phyloP scores from a whole-genome alignment of 2,888 invertebrate species.

The Eurytoma californica region DNA sequence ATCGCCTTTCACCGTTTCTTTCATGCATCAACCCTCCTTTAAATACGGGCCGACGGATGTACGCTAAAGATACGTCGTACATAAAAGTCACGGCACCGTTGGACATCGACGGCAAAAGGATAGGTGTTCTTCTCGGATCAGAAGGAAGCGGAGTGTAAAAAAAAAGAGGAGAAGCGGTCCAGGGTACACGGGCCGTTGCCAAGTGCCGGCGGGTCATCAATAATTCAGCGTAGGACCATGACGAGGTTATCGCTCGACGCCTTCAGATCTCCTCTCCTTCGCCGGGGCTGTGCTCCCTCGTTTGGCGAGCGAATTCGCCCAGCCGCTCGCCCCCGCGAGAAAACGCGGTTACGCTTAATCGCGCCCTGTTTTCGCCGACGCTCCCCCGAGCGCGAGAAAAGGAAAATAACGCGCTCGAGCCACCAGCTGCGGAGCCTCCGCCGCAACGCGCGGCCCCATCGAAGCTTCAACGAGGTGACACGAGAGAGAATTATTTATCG shows the following conservation, averaged over 20 bases:
- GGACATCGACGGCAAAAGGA: neutral
- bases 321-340: constrained; percentile 49
- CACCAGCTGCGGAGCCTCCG: neutral
- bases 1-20: no score
- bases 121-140: neutral
- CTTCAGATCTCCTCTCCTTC: constrained; percentile 40
- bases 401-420: neutral
- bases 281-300: constrained; percentile 6
- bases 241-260: constrained; percentile 70
- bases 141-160: no score
- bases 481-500: constrained; percentile 48
- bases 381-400: constrained; percentile 22
- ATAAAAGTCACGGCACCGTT: neutral
- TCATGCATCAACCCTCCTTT: neutral
- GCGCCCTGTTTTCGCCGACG: constrained; percentile 32
- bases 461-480: constrained; percentile 6
- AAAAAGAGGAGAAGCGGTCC: neutral
- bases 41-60: neutral
- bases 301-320: constrained; percentile 45
- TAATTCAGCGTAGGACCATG: constrained; percentile 74
- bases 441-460: constrained; percentile 2
- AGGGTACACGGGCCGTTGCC: constrained; percentile 58
- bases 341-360: constrained; percentile 58
- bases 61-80: neutral
- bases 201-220: constrained; percentile 66